A percentile compares a stretch with the other conserved stretches of the same genome.
Conservation (phyloP, 2,888 invertebrate species). For the Neocrepidodera transversa region DNA sequence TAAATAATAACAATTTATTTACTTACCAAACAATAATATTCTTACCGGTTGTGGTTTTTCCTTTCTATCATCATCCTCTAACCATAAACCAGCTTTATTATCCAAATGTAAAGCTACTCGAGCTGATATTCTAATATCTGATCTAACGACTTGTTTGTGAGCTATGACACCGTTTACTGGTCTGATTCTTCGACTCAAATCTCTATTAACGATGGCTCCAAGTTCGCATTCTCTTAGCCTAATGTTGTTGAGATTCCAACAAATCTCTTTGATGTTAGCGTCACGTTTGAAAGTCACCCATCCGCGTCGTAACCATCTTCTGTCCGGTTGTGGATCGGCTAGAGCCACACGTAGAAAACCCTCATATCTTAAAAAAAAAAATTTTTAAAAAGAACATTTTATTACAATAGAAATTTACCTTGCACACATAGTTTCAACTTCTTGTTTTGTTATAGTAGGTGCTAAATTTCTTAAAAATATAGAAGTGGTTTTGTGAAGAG, state of each 20-base stretch:
- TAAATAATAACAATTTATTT: background rate
- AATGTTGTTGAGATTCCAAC: conserved; percentile 97
- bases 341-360: conserved; percentile 95
- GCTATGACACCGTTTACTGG: conserved; percentile 90
- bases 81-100: conserved; percentile 82
- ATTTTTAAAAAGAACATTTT: background rate
- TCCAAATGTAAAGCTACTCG: conserved; percentile 92
- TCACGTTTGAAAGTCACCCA: conserved; percentile 98
- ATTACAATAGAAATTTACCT: conserved; percentile 35
- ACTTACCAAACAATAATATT: conserved; percentile 3
- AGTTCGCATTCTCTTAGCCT: conserved; percentile 90
- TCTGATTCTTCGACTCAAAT: conserved; percentile 91
- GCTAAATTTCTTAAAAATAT: conserved; percentile 96
- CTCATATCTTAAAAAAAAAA: conserved; percentile 69
- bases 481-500: conserved; percentile 94
- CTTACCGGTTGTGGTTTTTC: conserved; percentile 54
- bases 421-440: conserved; percentile 84
- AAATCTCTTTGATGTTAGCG: conserved; percentile 98
- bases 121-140: conserved; percentile 92
- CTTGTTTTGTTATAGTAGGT: conserved; percentile 94
- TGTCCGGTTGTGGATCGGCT: conserved; percentile 95
- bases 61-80: conserved; percentile 61
- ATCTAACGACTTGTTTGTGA: conserved; percentile 85
- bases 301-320: conserved; percentile 94
- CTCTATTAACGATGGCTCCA: conserved; percentile 95